phyloP scores from a whole-genome alignment of 1,140 invertebrate genomes.

The Penaeus japonicus region DNA sequence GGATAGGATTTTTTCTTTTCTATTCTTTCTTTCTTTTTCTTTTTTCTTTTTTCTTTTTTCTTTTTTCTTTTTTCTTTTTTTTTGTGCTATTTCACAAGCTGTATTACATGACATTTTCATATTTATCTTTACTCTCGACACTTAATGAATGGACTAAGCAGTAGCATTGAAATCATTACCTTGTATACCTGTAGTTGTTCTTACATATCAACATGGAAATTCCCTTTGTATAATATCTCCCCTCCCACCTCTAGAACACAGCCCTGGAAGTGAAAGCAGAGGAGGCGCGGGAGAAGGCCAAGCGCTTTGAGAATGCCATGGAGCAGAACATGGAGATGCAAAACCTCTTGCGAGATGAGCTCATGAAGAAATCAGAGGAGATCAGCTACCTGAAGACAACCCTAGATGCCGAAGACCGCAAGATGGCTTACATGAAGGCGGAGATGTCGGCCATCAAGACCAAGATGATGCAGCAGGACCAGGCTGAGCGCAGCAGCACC shows the following conservation, averaged over 20 bases:
- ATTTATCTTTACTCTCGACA: too few species aligned
- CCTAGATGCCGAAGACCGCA: constrained; percentile 30
- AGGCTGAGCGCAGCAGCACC: constrained; percentile 26
- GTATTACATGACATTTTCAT: too few species aligned
- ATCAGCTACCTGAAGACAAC: constrained; percentile 35
- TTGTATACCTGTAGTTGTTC: too few species aligned
- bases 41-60: too few species aligned
- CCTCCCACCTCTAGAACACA: constrained; percentile 17
- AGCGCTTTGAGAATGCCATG: neutral
- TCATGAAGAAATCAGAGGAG: constrained; percentile 45
- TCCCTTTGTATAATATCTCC: neutral
- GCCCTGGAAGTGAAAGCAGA: constrained; percentile 37
- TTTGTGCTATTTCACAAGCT: too few species aligned
- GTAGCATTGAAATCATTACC: too few species aligned
- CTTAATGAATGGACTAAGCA: too few species aligned
- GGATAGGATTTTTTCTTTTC: neutral
- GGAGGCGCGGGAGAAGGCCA: constrained; percentile 29
- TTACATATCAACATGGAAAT: too few species aligned
- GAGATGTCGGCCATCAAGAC: constrained; percentile 40
- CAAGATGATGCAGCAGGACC: constrained; percentile 31
- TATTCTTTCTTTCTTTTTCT: too few species aligned
- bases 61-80: too few species aligned
- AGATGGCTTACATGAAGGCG: constrained; percentile 45
- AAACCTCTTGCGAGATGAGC: constrained; percentile 34
- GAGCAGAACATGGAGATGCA: constrained; percentile 48